These are phyloP conservation scores for Mugil cephalus DNA, from an alignment of 2,113 vertebrate genomes.

Conservation along the genomic window DNA sequence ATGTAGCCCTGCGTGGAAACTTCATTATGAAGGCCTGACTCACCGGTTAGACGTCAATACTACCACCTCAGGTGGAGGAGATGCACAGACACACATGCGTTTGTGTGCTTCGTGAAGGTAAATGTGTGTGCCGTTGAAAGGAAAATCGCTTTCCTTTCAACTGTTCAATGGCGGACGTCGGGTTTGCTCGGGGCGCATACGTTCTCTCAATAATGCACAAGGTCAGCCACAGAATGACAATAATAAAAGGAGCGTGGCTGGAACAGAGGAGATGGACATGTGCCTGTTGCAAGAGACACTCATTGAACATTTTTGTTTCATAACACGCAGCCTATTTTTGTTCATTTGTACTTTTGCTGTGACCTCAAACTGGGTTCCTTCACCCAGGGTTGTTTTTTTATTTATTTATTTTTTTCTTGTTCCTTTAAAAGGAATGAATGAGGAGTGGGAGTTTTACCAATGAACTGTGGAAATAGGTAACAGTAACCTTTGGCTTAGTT, in stretches of 20 bases:
- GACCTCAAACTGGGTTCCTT: too few relatives aligned
- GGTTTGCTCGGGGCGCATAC: neutral
- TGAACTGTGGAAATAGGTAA: too few relatives aligned
- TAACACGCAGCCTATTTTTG: neutral
- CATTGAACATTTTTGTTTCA: neutral
- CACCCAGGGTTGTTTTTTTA: too few relatives aligned
- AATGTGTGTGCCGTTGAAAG: conserved; percentile 9
- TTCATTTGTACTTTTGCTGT: too few relatives aligned
- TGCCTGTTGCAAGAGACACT: neutral
- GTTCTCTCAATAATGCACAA: neutral
- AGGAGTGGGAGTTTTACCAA: too few relatives aligned
- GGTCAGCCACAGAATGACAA: neutral
- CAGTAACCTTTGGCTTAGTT: too few relatives aligned
- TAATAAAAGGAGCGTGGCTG: neutral
- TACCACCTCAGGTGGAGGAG: conserved; percentile 4
- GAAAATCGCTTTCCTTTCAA: conserved; percentile 11
- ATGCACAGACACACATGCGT: neutral
- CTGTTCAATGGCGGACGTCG: neutral
- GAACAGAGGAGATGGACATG: neutral
- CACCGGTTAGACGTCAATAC: conserved; percentile 50
- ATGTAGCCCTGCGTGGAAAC: conserved; percentile 53
- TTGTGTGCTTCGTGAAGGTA: neutral
- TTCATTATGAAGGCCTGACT: conserved; percentile 66
- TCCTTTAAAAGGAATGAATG: too few relatives aligned
- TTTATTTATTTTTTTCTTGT: too few relatives aligned